These are phyloP conservation scores for Platalea minor DNA, from an alignment of 2,797 vertebrate species.

Conservation along the genomic window DNA sequence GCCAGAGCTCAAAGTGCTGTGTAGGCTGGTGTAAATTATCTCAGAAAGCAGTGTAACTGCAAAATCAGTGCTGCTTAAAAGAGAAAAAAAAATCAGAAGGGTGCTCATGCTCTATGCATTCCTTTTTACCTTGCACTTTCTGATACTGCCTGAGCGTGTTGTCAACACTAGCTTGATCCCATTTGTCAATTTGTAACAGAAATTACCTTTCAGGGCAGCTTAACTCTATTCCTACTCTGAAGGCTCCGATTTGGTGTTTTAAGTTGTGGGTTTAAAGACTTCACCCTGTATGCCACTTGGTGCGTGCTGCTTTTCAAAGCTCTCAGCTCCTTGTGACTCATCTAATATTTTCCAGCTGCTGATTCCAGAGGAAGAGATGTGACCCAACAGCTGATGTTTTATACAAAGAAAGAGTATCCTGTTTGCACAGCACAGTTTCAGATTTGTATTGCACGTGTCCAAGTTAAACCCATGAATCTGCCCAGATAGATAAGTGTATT, in stretches of 20 bases:
- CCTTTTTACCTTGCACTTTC: neutral
- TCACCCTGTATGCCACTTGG: neutral
- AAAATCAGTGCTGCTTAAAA: neutral
- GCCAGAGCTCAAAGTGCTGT: neutral
- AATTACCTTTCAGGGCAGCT: neutral
- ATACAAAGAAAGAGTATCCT: constrained; percentile 36
- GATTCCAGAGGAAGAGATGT: constrained; percentile 45
- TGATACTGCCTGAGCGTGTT: neutral
- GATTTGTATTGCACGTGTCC: neutral
- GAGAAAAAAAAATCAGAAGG: neutral
- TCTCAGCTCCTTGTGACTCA: constrained; percentile 26
- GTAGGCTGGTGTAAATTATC: neutral
- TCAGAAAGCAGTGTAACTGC: neutral
- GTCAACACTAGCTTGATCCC: neutral
- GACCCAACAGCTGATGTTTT: constrained; percentile 33
- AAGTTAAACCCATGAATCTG: neutral
- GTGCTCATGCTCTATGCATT: neutral
- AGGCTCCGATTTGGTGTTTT: neutral
- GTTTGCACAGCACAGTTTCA: constrained; percentile 27
- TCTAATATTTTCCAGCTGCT: constrained; percentile 50
- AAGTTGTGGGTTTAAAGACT: neutral
- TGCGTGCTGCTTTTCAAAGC: neutral
- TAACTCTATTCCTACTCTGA: neutral
- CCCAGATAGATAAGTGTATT: neutral
- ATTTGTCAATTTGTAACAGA: neutral